Evolutionary conservation across 1,140 invertebrate species (phyloP).

Genomic region (Alviniconcha marisindica): DNA sequence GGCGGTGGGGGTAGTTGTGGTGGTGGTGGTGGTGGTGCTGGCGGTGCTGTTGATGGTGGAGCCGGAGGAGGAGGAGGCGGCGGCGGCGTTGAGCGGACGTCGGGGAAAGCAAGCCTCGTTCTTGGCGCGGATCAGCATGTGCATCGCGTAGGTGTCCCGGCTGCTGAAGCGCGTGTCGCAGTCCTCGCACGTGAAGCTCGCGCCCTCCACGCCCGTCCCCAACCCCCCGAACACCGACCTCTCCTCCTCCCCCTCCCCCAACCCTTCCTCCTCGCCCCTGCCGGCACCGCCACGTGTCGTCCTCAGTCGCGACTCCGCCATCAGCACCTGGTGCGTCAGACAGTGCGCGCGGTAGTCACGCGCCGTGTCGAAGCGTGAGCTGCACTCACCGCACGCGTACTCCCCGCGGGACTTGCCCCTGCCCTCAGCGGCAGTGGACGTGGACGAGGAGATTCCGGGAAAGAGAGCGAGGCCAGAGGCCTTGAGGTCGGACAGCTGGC

Average conservation of each 20-base stretch:
- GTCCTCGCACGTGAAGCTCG: slow-evolving; percentile 66
- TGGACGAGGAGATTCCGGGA: not conserved
- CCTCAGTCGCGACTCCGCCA: slow-evolving; percentile 3
- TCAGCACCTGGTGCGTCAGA: slow-evolving; percentile 26
- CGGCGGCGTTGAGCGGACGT: slow-evolving; percentile 20
- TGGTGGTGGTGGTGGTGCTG: not conserved
- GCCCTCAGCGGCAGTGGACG: not conserved
- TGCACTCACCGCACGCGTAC: slow-evolving; percentile 22
- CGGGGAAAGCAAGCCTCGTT: slow-evolving; percentile 62
- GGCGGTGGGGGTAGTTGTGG: not conserved
- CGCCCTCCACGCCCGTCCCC: slow-evolving; percentile 45
- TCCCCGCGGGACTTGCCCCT: not conserved
- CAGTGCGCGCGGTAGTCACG: slow-evolving; percentile 26
- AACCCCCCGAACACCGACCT: not conserved
- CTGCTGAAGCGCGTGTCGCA: slow-evolving; percentile 67
- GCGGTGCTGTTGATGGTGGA: not conserved
- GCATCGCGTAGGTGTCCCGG: slow-evolving; percentile 73
- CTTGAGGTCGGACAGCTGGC: slow-evolving; percentile 13
- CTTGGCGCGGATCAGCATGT: slow-evolving; percentile 73
- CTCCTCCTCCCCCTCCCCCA: not conserved
- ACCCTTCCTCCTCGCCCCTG: not conserved
- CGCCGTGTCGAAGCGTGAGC: slow-evolving; percentile 30
- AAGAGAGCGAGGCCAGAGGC: slow-evolving; percentile 20
- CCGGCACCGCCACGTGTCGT: not conserved
- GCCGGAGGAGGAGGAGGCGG: not conserved